Evolutionary conservation across 2,888 invertebrate species (phyloP), one percentile per base, ranked within the genome.

Genomic region (Microctonus hyperodae): DNA sequence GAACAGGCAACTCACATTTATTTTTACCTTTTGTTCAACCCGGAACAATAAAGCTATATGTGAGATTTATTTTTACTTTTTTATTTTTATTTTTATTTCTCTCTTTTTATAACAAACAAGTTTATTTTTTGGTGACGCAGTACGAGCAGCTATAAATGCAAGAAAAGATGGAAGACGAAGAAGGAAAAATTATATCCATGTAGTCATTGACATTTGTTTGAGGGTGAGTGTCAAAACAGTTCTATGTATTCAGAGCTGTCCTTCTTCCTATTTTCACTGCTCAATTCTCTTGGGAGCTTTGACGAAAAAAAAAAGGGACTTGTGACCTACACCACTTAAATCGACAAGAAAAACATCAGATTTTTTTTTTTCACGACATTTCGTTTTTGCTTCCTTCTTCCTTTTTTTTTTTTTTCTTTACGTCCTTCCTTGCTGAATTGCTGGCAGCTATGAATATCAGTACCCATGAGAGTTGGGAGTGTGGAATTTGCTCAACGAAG

Each of bases 151-250:
- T 10, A 16, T 3, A 22, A 11, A 51, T 25, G 16, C 10, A 23
- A 9, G 13, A 25, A 51, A 25, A 11, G 22, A 51, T 23, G 11
- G 28, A 25, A 60, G 44, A 33, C 56, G 64, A 70, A 61, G 48
- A 68, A 68, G 65, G 65, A 70, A 68, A 70, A 70, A 60, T 68
- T 59, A 53, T 61, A 57, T 28, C 53, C 55, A 37, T 59, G 13
- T 57, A 57, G 61, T 44, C 53, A 37, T n/a, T n/a, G 37, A 13
- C 37, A 37, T 37, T 4, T 37, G 37, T 37, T 37, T 37, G 37
- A n/a, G 37, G n/a, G 37, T 37, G 37, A 37, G 37, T 11, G 48
- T 50, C 22, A 50, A 50, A 50, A 50, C 22, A 23, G 10, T 23
- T 50, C 22, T 22, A 28, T 53, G 28, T 69, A 70, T 67, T 67